These are phyloP conservation scores for Cantharis rufa DNA, from an alignment of 2,888 invertebrate genomes.

Conservation along the genomic window DNA sequence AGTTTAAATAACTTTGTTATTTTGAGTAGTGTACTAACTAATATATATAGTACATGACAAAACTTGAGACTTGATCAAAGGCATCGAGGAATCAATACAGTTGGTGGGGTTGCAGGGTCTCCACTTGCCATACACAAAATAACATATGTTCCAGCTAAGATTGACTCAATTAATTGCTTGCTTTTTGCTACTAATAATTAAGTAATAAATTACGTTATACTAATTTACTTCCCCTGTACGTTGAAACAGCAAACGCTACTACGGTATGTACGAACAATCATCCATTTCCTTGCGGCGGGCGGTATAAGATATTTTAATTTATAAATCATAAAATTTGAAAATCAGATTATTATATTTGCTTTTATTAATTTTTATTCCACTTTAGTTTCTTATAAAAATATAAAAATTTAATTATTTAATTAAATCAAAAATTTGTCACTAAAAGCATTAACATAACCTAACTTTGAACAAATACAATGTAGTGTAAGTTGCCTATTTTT, in stretches of 20 bases:
- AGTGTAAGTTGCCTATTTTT: too few relatives aligned
- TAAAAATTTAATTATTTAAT: too few relatives aligned
- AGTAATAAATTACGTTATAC: slow-evolving; percentile 36
- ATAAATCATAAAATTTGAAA: neutral
- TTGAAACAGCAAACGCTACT: slow-evolving; percentile 24
- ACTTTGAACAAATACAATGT: too few relatives aligned
- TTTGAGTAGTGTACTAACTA: slow-evolving; percentile 18
- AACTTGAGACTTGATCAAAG: slow-evolving; percentile 27
- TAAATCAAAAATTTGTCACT: too few relatives aligned
- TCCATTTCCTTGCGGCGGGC: neutral
- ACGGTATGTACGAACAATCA: slow-evolving; percentile 18
- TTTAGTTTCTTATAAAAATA: too few relatives aligned
- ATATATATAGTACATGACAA: slow-evolving; percentile 18
- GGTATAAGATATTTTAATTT: neutral
- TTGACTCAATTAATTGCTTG: slow-evolving; percentile 35
- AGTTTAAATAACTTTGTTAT: slow-evolving; percentile 4
- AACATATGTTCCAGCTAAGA: slow-evolving; percentile 32
- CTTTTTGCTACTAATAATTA: slow-evolving; percentile 36
- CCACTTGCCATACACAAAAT: slow-evolving; percentile 25
- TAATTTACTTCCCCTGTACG: slow-evolving; percentile 30
- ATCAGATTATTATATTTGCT: neutral
- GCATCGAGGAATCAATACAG: slow-evolving; percentile 13
- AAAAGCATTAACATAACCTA: too few relatives aligned
- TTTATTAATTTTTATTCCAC: too few relatives aligned
- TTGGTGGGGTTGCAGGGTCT: slow-evolving; percentile 15